These are phyloP conservation scores for Corydoras sp. DNA, from an alignment of 2,113 vertebrate species.

Conservation along the genomic window DNA sequence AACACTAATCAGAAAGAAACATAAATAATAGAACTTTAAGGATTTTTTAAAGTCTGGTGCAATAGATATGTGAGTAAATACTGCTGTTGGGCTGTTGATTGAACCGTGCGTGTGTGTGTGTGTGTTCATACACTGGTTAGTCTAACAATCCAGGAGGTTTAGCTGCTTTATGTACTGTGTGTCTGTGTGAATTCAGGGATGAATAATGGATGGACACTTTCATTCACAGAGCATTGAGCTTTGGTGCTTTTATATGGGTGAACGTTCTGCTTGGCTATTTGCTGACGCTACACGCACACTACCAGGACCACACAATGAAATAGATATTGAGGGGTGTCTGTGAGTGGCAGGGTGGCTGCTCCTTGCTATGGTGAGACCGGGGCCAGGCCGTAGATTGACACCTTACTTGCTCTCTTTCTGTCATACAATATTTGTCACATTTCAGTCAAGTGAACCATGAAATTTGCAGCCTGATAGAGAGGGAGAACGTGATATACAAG, in stretches of 20 bases:
- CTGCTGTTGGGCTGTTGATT: not conserved
- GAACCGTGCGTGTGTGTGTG: not conserved
- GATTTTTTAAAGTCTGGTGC: too few species aligned
- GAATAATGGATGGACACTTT: slow-evolving; percentile 38
- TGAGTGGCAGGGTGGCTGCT: slow-evolving; percentile 24
- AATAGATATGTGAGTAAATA: not conserved
- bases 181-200: slow-evolving; percentile 24
- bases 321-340: slow-evolving; percentile 36
- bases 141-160: not conserved
- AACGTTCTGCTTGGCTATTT: slow-evolving; percentile 36
- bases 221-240: slow-evolving; percentile 26
- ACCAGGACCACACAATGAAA: slow-evolving; percentile 19
- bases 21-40: too few species aligned
- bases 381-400: slow-evolving; percentile 30
- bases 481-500: slow-evolving; percentile 42
- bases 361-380: slow-evolving; percentile 22
- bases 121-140: not conserved
- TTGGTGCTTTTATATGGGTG: slow-evolving; percentile 22
- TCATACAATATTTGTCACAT: slow-evolving; percentile 51
- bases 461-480: slow-evolving; percentile 48
- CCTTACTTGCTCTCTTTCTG: slow-evolving; percentile 36
- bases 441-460: slow-evolving; percentile 52
- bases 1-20: too few species aligned
- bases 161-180: slow-evolving; percentile 9
- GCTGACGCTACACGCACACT: slow-evolving; percentile 35